phyloP scores from a whole-genome alignment of 2,113 vertebrate genomes.

The Chaetorhynchus papuensis region DNA sequence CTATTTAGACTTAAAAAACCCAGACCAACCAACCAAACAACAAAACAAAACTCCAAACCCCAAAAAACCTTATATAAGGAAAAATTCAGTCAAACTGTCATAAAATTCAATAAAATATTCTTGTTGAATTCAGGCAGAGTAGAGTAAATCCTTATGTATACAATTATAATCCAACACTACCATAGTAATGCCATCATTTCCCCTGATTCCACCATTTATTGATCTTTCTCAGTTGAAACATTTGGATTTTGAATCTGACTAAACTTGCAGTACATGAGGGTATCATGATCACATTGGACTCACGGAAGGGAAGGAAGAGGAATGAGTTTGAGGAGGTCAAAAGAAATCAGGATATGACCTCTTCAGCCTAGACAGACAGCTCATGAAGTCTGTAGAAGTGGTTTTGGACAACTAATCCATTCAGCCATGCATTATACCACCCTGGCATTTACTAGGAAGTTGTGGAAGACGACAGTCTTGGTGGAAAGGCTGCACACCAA shows the following conservation, averaged over 20 bases:
- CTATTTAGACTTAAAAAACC: neutral
- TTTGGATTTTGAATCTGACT: neutral
- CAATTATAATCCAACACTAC: neutral
- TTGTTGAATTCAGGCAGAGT: neutral
- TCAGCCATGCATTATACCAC: neutral
- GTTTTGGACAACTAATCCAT: neutral
- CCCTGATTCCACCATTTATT: neutral
- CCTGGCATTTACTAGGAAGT: neutral
- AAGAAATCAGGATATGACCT: neutral
- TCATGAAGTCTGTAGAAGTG: neutral
- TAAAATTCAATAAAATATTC: neutral
- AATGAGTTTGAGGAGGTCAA: neutral
- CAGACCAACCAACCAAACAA: accelerated
- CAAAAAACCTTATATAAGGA: accelerated
- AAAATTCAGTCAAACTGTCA: neutral
- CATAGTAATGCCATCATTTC: neutral
- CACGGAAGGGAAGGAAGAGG: neutral
- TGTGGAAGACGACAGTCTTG: neutral
- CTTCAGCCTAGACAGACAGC: neutral
- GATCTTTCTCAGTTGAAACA: neutral
- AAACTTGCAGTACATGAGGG: neutral
- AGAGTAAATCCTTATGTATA: neutral
- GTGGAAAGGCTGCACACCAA: neutral
- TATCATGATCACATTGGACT: neutral
- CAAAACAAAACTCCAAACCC: accelerated